A percentile compares a stretch with the other conserved stretches of the same genome.
Conservation (phyloP, 2,113 vertebrate genomes). For the Macquaria australasica region DNA sequence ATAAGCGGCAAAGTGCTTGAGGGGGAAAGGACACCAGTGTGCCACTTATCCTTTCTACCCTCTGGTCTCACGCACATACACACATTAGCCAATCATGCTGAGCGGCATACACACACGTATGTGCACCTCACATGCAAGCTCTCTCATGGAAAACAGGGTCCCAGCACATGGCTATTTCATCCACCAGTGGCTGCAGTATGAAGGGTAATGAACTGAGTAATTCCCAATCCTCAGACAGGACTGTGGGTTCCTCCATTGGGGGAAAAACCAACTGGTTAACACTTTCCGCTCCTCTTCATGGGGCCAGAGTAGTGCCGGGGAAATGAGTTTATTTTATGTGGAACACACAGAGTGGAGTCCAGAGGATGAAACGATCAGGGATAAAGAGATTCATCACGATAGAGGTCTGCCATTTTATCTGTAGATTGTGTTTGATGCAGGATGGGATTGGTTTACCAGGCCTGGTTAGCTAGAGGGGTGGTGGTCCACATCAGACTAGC, state of each 20-base stretch:
- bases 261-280: conserved; percentile 54
- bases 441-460: background rate
- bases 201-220: conserved; percentile 79
- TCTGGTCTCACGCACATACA: conserved; percentile 27
- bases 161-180: conserved; percentile 77
- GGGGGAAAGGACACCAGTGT: conserved; percentile 55
- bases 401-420: conserved; percentile 2
- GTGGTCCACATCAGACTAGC: background rate
- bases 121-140: conserved; percentile 40
- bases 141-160: conserved; percentile 68
- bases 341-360: conserved; percentile 11
- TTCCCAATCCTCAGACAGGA: conserved; percentile 71
- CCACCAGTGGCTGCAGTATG: conserved; percentile 73
- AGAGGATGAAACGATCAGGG: conserved; percentile 11
- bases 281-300: conserved; percentile 47
- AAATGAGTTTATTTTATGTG: conserved; percentile 52
- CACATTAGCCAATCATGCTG: conserved; percentile 35
- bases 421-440: background rate
- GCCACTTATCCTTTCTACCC: conserved; percentile 55
- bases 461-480: background rate
- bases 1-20: conserved; percentile 46
- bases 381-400: conserved; percentile 5
- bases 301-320: conserved; percentile 1
- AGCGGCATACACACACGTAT: conserved; percentile 19
- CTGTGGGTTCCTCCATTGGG: conserved; percentile 47